phyloP scores from a whole-genome alignment of 2,888 invertebrate genomes.

The Ellobium chinense region DNA sequence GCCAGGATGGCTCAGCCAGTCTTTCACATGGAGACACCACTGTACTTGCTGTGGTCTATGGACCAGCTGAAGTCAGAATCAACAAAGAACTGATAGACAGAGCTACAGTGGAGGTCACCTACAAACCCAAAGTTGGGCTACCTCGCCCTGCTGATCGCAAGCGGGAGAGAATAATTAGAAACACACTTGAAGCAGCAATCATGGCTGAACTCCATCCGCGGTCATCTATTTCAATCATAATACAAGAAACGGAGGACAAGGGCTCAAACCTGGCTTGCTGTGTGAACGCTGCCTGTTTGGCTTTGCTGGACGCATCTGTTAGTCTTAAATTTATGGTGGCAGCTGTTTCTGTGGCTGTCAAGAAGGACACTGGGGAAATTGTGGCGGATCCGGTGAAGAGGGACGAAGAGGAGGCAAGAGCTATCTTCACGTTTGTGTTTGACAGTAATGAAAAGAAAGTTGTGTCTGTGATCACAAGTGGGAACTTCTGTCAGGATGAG shows the following conservation, averaged over 20 bases:
- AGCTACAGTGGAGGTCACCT: slow-evolving; percentile 89
- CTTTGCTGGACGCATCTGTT: slow-evolving; percentile 90
- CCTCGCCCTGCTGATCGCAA: slow-evolving; percentile 86
- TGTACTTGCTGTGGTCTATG: slow-evolving; percentile 88
- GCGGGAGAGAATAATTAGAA: slow-evolving; percentile 87
- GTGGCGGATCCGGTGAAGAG: slow-evolving; percentile 23
- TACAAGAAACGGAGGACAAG: slow-evolving; percentile 91
- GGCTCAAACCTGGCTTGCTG: slow-evolving; percentile 85
- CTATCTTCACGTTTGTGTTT: slow-evolving; percentile 34
- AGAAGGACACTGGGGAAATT: slow-evolving; percentile 75
- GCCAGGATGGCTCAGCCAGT: slow-evolving; percentile 72
- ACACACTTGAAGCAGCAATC: slow-evolving; percentile 88
- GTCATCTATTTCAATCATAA: slow-evolving; percentile 87
- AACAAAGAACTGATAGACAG: slow-evolving; percentile 88
- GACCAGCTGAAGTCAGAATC: slow-evolving; percentile 88
- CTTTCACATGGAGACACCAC: slow-evolving; percentile 85
- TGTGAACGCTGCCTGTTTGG: slow-evolving; percentile 90
- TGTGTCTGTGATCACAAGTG: slow-evolving; percentile 65
- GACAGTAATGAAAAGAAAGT: slow-evolving; percentile 53
- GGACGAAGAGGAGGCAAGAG: slow-evolving; percentile 30
- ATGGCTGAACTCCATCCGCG: slow-evolving; percentile 88
- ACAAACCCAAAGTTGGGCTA: slow-evolving; percentile 87
- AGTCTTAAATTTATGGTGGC: slow-evolving; percentile 90
- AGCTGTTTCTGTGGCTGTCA: slow-evolving; percentile 87
- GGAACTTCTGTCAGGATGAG: slow-evolving; percentile 65